A percentile compares a stretch with the other conserved stretches of the same genome.
phyloP scores from a whole-genome alignment of 2,888 invertebrate species.

The Drosophila acutilabella region DNA sequence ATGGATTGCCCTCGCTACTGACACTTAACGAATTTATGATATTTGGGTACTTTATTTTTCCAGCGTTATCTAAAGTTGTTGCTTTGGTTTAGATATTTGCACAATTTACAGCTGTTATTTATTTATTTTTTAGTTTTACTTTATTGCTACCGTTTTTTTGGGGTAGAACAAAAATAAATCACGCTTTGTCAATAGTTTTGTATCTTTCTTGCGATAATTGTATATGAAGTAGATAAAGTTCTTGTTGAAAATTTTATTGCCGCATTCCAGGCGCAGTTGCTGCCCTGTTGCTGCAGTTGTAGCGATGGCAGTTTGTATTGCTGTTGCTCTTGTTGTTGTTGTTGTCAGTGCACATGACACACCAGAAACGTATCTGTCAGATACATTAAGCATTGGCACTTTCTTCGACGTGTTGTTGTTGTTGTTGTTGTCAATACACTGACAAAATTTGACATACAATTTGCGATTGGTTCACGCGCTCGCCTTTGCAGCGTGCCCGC shows the following conservation, averaged over 20 bases:
- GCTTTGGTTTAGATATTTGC: slow-evolving; percentile 63
- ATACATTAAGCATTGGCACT: slow-evolving; percentile 62
- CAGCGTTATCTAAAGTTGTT: slow-evolving; percentile 20
- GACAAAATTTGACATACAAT: slow-evolving; percentile 39
- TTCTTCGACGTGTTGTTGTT: slow-evolving; percentile 34
- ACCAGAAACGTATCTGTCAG: slow-evolving; percentile 58
- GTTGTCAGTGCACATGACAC: slow-evolving; percentile 70
- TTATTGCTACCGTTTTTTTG: slow-evolving; percentile 41
- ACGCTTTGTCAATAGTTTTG: slow-evolving; percentile 51
- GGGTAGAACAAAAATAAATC: slow-evolving; percentile 60
- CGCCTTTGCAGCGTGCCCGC: slow-evolving; percentile 43
- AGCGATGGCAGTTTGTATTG: slow-evolving; percentile 15
- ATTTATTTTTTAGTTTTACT: background rate
- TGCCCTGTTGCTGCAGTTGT: slow-evolving; percentile 28
- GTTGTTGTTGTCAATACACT: slow-evolving; percentile 20
- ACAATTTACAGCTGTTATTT: slow-evolving; percentile 77
- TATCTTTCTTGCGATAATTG: slow-evolving; percentile 80
- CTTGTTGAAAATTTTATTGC: slow-evolving; percentile 73
- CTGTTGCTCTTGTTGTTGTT: slow-evolving; percentile 26
- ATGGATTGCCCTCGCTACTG: slow-evolving; percentile 60
- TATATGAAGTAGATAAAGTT: slow-evolving; percentile 83
- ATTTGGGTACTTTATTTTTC: slow-evolving; percentile 20
- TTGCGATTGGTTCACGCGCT: slow-evolving; percentile 52
- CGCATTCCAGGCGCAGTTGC: slow-evolving; percentile 63
- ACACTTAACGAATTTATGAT: slow-evolving; percentile 65